A percentile compares a stretch with the other conserved stretches of the same genome.
Evolutionary conservation across 2,113 vertebrate genomes (phyloP).

Genomic region (Antennarius striatus): DNA sequence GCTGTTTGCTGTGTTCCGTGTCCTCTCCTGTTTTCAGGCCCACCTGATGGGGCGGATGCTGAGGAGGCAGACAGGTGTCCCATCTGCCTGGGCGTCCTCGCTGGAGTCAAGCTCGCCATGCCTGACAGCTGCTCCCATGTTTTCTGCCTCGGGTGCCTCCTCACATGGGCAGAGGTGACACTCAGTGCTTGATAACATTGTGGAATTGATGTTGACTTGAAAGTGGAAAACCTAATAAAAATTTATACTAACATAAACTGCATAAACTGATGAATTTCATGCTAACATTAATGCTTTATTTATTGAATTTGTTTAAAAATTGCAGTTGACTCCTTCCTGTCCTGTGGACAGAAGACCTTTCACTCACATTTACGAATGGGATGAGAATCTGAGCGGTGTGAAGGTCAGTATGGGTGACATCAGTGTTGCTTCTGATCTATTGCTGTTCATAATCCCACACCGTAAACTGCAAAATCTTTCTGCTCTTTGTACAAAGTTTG

Average conservation of each 20-base stretch:
- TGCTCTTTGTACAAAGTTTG: no score
- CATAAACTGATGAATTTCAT: no score
- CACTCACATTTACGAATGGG: conserved; percentile 84
- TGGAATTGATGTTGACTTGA: no score
- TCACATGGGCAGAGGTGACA: conserved; percentile 96
- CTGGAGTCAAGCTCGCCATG: conserved; percentile 85
- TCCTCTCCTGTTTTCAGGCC: conserved; percentile 15
- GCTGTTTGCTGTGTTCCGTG: not conserved
- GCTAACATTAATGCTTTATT: not conserved
- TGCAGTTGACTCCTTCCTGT: conserved; percentile 88
- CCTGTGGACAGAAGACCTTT: conserved; percentile 93
- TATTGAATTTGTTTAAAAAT: conserved; percentile 45
- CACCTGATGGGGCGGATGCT: conserved; percentile 75
- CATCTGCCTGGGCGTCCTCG: conserved; percentile 89
- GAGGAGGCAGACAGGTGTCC: conserved; percentile 86
- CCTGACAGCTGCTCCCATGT: conserved; percentile 91
- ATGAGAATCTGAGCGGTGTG: conserved; percentile 68
- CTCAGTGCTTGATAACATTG: not conserved
- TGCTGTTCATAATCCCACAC: no score
- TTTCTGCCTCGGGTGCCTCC: conserved; percentile 93
- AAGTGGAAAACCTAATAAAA: no score
- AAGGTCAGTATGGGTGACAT: conserved; percentile 59
- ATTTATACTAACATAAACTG: no score
- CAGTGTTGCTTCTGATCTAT: not conserved
- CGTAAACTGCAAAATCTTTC: no score